Evolutionary conservation across 1,140 invertebrate genomes (phyloP), one percentile per base, ranked within the genome.

Genomic region (Daktulosphaira vitifoliae): DNA sequence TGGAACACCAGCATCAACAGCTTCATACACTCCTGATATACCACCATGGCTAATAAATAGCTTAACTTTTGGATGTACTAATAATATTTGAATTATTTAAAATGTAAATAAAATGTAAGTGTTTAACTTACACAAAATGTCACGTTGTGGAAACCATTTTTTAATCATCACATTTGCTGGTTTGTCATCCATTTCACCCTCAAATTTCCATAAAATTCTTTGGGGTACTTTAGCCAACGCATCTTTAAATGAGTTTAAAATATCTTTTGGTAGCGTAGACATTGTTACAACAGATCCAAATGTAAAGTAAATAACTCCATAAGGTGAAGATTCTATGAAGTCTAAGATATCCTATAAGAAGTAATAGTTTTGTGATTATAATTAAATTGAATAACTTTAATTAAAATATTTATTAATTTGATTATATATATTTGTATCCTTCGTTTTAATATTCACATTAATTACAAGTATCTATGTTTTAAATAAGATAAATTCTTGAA

Each of bases 11-110:
- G 84, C 81, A 72, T 83, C 84, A 13, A 87, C 74, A 4, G 84
- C 81, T 74, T 89, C 86, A 65, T 83, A 81, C 8, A 82, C 77
- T 59, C 85, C 85, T n/a, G 85, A 76, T 22, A 82, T 72, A 22
- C 87, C 86, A 13, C 83, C 84, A 68, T 87, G 84, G 1, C 84
- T 84, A 29, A 89, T 81, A 66, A 89, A 85, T 0, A 79, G 75
- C 70, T 79, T 80, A 1, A 85, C 75, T 67, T 86, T 86, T 2
- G 78, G 76, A 75, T 86, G 84, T 26, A 79, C 84, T 81, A 52
- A 62, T 39, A 66, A 65, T n/a, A n/a, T n/a, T n/a, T n/a, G n/a
- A n/a, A n/a, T n/a, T n/a, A n/a, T n/a, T n/a, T n/a, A n/a, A 64
- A 39, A 20, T 13, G 48, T 20, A 6, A 59, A 39, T n/a, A n/a